Evolutionary conservation across 2,113 vertebrate genomes (phyloP), one percentile per base, ranked within the genome.

Genomic region (Indri indri): DNA sequence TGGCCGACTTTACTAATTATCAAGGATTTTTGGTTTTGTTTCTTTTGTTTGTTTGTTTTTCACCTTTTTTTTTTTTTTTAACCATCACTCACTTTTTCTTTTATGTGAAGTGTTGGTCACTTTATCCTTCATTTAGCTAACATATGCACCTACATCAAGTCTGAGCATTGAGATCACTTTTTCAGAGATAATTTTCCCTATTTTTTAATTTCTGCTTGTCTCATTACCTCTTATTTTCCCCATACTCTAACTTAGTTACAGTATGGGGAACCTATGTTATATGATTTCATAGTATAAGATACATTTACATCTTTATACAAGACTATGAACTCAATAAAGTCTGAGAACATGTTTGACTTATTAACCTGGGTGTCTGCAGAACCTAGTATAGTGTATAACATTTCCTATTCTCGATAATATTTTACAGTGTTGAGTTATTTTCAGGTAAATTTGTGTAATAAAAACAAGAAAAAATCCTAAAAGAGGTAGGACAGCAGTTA

Each of bases 341-440:
- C 42, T 52, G 4, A 65, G 22, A 68, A 14, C 11, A 74, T 37
- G 11, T 59, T 85, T 42, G 18, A 73, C 18, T 50, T 45, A 76
- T n/a, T 84, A 93, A 73, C 18, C 18, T 23, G 59, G 16, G n/a
- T 40, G 23, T 50, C 63, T 79, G 30, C 2, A 88, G 23, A 91
- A 90, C 4, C 32, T 17, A 73, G 27, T 32, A 25, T 2, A 76
- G 17, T 76, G 2, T 1, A 32, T 40, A 45, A 76, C 6, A 79
- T 84, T 91, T 79, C 71, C 14, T 54, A 27, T 57, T 92, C 20
- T 82, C 16, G 23, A 6, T 59, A 18, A n/a, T 80, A 66, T 57
- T 90, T 87, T 87, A 65, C 52, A 42, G 61, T 57, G 52, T 88
- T 74, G 22, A 84, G 20, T 84, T 32, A 40, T 82, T 93, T 96